phyloP scores from a whole-genome alignment of 2,888 invertebrate species.

The Cyrtodaria siliqua region DNA sequence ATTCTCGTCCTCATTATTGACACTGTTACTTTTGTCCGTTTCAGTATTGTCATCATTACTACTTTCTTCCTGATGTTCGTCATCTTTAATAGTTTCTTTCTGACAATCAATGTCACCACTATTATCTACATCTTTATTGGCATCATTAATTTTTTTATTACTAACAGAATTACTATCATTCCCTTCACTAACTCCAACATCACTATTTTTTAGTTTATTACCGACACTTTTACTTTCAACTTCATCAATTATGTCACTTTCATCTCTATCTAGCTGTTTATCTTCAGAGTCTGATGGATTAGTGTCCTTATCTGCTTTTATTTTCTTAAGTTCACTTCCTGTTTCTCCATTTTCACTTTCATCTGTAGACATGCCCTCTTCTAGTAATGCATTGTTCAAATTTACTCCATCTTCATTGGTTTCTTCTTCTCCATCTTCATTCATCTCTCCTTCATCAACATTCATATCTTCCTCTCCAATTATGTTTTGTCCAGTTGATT shows the following conservation, averaged over 20 bases:
- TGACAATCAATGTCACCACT: conserved; percentile 6
- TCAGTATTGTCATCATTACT: not conserved
- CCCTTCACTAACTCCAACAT: conserved; percentile 2
- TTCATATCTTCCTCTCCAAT: not conserved
- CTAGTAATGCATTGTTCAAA: not conserved
- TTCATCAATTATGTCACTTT: conserved; percentile 1
- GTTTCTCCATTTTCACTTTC: not conserved
- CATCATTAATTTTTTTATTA: conserved; percentile 20
- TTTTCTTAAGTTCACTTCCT: not conserved
- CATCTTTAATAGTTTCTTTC: not conserved
- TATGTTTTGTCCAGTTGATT: too few species aligned
- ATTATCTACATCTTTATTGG: not conserved
- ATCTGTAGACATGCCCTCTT: not conserved
- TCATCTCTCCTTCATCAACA: conserved; percentile 7
- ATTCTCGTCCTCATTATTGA: conserved; percentile 10
- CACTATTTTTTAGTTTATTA: not conserved
- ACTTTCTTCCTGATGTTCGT: not conserved
- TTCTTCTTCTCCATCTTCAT: conserved; percentile 21
- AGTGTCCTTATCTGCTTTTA: too few species aligned
- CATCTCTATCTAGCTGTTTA: conserved; percentile 20
- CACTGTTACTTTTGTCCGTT: not conserved
- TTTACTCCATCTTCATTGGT: conserved; percentile 8
- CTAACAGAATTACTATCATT: conserved; percentile 31
- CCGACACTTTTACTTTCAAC: not conserved
- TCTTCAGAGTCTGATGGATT: not conserved